Conservation (phyloP, 2,888 invertebrate genomes). For the Melieria picta region DNA sequence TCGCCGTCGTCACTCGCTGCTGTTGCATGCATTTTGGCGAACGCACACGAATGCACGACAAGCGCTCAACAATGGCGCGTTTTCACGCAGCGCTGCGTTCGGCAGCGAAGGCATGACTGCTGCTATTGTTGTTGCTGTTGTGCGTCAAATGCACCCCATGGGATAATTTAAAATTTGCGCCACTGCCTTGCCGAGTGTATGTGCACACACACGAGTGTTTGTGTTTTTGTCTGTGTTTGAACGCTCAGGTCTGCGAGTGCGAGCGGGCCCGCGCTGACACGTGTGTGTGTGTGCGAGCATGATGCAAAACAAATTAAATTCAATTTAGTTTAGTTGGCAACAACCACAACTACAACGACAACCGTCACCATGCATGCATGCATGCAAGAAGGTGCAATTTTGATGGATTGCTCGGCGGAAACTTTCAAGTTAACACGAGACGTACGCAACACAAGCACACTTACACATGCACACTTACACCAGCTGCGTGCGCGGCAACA, state of each 20-base stretch:
- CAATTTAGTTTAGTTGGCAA: constrained; percentile 53
- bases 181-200: too few relatives aligned
- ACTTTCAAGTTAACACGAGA: constrained; percentile 45
- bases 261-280: too few relatives aligned
- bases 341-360: constrained; percentile 25
- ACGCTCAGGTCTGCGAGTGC: too few relatives aligned
- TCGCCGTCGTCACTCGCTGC: constrained; percentile 3
- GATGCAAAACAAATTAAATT: constrained; percentile 61
- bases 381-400: constrained; percentile 62
- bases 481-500: neutral
- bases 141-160: constrained; percentile 40
- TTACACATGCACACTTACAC: neutral
- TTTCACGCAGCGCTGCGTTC: too few relatives aligned
- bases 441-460: constrained; percentile 5
- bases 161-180: constrained; percentile 49
- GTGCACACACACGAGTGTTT: neutral
- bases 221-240: too few relatives aligned
- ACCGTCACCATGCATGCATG: constrained; percentile 10
- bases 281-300: constrained; percentile 48
- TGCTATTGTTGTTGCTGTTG: too few relatives aligned
- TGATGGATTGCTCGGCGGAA: constrained; percentile 60
- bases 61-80: too few relatives aligned
- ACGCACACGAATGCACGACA: neutral
- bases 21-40: constrained; percentile 37
- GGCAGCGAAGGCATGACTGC: too few relatives aligned